Evolutionary conservation across 2,113 vertebrate species (phyloP).

Genomic region (Oncorhynchus clarkii): DNA sequence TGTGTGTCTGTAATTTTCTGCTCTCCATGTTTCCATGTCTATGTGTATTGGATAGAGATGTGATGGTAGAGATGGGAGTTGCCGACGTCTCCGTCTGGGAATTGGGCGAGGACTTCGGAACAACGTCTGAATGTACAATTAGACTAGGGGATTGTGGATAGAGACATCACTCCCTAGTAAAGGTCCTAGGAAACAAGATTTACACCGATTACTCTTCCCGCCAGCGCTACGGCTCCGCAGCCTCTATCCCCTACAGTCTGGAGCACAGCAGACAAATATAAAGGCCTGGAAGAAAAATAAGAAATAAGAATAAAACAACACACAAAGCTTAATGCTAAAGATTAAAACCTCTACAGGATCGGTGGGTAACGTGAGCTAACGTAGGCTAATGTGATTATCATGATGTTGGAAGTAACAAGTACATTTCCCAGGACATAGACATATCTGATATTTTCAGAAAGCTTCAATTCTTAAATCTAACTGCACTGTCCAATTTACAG

Average conservation of each 20-base stretch:
- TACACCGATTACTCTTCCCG: slow-evolving; percentile 35
- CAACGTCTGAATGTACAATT: slow-evolving; percentile 44
- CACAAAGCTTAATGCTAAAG: slow-evolving; percentile 19
- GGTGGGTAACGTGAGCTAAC: background rate
- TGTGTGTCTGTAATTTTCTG: no score
- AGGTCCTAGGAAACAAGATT: slow-evolving; percentile 41
- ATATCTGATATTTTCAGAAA: no score
- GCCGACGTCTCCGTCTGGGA: slow-evolving; percentile 12
- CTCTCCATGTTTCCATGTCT: background rate
- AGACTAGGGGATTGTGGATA: slow-evolving; percentile 42
- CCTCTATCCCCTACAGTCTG: slow-evolving; percentile 13
- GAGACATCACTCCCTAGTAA: slow-evolving; percentile 24
- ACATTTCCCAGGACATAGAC: no score
- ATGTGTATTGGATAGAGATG: background rate
- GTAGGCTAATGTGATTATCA: no score
- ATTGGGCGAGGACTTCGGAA: slow-evolving; percentile 14
- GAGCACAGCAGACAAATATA: slow-evolving; percentile 1
- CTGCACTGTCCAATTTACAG: no score
- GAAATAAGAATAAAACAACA: slow-evolving; percentile 5
- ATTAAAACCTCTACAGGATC: slow-evolving; percentile 14
- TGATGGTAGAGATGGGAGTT: background rate
- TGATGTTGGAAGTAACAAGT: no score
- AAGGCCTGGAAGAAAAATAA: slow-evolving; percentile 7
- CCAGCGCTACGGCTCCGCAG: slow-evolving; percentile 1
- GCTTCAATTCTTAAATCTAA: no score